Evolutionary conservation across 2,113 vertebrate genomes (phyloP).

Genomic region (Climacteris rufus): DNA sequence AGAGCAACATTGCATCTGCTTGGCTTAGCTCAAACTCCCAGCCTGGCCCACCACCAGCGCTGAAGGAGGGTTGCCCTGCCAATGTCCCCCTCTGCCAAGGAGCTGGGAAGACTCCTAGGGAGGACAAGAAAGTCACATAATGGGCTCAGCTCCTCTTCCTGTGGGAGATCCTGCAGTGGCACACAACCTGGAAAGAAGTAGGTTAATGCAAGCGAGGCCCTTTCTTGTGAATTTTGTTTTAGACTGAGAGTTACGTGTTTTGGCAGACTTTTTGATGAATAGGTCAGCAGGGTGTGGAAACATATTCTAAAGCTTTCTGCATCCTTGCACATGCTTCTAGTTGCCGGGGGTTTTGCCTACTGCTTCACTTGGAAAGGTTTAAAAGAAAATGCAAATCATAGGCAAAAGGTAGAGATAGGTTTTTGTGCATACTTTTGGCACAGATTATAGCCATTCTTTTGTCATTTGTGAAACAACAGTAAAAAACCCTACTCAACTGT

Average conservation of each 20-base stretch:
- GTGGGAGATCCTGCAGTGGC: neutral
- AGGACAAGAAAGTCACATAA: neutral
- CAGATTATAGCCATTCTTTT: neutral
- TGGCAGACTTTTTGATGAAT: conserved; percentile 43
- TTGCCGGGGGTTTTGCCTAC: neutral
- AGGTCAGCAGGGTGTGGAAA: conserved; percentile 65
- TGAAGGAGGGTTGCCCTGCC: neutral
- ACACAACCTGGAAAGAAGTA: neutral
- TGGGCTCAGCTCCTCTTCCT: neutral
- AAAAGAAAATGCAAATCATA: conserved; percentile 39
- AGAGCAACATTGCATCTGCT: neutral
- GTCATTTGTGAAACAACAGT: neutral
- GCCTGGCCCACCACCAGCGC: neutral
- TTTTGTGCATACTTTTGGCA: neutral
- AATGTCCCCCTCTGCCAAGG: neutral
- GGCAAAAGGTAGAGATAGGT: neutral
- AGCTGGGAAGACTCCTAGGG: neutral
- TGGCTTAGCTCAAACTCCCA: neutral
- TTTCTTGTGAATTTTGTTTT: conserved; percentile 24
- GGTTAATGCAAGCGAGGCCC: neutral
- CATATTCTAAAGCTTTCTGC: conserved; percentile 47
- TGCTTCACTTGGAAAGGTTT: conserved; percentile 39
- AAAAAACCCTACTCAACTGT: neutral
- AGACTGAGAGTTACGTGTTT: neutral
- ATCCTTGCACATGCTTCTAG: conserved; percentile 55